Conservation (phyloP, 2,888 invertebrate genomes). For the Thecophora atra region DNA sequence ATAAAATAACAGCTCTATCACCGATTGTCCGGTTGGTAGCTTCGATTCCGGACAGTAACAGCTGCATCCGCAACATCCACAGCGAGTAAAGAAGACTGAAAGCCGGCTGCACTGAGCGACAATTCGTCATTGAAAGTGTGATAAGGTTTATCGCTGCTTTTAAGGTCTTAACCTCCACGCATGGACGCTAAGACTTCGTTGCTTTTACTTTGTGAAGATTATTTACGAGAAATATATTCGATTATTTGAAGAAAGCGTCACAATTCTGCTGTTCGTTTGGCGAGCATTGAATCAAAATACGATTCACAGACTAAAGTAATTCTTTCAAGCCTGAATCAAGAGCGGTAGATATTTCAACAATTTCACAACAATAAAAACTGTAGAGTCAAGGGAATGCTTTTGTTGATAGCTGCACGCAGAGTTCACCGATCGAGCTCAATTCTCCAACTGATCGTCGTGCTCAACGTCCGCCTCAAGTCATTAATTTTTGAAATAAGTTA, state of each 20-base stretch:
- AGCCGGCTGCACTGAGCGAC: constrained; percentile 30
- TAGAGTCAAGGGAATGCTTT: neutral
- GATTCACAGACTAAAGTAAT: neutral
- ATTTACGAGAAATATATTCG: neutral
- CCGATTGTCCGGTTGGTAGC: neutral
- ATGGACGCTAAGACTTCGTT: constrained; percentile 42
- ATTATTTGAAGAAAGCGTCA: constrained; percentile 12
- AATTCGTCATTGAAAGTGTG: constrained; percentile 42
- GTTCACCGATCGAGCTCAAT: constrained; percentile 62
- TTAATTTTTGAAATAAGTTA: constrained; percentile 54
- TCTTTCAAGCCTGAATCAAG: neutral
- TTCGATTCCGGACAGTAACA: neutral
- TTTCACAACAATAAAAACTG: too few relatives aligned
- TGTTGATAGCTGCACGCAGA: constrained; percentile 29
- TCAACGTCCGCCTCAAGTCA: constrained; percentile 63
- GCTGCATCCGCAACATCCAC: constrained; percentile 2
- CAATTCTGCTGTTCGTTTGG: neutral
- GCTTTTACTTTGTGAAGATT: neutral
- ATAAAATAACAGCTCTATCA: neutral
- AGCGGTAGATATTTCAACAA: neutral
- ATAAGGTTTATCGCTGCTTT: constrained; percentile 60
- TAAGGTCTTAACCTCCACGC: constrained; percentile 59
- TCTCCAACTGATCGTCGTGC: constrained; percentile 63
- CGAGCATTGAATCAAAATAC: neutral
- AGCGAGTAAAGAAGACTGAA: neutral